Percentiles rank a stretch among this genome's conserved stretches.
Conservation (phyloP, 2,888 invertebrate genomes). For the Zeuzera pyrina region DNA sequence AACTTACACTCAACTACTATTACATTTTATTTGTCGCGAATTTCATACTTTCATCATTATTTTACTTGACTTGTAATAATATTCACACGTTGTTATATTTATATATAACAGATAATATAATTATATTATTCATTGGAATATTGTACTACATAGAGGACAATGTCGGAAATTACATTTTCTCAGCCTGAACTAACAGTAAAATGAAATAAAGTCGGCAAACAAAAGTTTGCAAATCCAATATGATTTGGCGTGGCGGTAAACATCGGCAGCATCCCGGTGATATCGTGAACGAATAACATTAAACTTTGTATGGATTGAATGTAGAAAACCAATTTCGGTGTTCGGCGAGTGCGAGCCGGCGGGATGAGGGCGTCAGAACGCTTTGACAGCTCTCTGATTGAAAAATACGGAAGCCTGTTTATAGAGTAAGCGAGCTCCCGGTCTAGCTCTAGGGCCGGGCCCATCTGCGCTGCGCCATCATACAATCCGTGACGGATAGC, state of each 20-base stretch:
- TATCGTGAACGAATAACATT: slow-evolving; percentile 74
- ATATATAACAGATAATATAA: too few species aligned
- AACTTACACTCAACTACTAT: slow-evolving; percentile 37
- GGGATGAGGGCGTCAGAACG: slow-evolving; percentile 75
- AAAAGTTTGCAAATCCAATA: slow-evolving; percentile 74
- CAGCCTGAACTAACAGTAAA: slow-evolving; percentile 67
- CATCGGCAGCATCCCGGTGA: slow-evolving; percentile 72
- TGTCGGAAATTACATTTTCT: slow-evolving; percentile 65
- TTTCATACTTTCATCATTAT: too few species aligned
- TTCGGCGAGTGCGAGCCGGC: slow-evolving; percentile 72
- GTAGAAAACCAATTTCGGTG: slow-evolving; percentile 75
- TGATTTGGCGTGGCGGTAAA: slow-evolving; percentile 73
- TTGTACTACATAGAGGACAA: too few species aligned
- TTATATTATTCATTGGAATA: too few species aligned
- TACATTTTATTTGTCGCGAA: too few species aligned
- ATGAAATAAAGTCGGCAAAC: slow-evolving; percentile 73
- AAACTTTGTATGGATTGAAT: slow-evolving; percentile 75
- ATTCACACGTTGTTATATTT: too few species aligned
- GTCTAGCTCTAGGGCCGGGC: slow-evolving; percentile 15
- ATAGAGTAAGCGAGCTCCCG: slow-evolving; percentile 62
- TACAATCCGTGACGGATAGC: too few species aligned
- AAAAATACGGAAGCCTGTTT: slow-evolving; percentile 76
- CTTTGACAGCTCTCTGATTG: slow-evolving; percentile 77
- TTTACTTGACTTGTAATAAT: too few species aligned
- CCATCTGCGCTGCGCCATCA: background rate